These are phyloP conservation scores for Lypha dubia DNA, from an alignment of 2,888 invertebrate genomes.

Conservation along the genomic window DNA sequence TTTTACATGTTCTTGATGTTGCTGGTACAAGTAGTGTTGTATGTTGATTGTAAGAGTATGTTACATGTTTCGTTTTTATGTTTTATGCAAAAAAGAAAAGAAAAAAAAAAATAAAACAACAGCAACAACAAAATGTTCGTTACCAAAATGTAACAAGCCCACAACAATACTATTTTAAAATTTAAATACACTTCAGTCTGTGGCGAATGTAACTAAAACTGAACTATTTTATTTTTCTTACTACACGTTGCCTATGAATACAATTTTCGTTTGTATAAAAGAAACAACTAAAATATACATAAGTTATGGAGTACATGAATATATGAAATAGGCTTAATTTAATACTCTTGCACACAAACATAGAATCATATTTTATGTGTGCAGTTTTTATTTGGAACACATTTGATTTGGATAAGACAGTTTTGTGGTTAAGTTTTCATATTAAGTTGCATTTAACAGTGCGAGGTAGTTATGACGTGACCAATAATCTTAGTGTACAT, in stretches of 20 bases:
- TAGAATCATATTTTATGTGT: not conserved
- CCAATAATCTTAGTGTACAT: too few species aligned
- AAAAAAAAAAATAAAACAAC: constrained; percentile 12
- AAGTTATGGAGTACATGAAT: not conserved
- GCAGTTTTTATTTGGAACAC: not conserved
- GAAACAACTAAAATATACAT: not conserved
- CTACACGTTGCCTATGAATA: constrained; percentile 23
- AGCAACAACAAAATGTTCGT: constrained; percentile 19
- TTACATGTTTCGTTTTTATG: constrained; percentile 52
- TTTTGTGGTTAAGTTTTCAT: not conserved
- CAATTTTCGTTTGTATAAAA: not conserved
- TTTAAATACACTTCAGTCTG: constrained; percentile 33
- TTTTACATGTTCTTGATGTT: constrained; percentile 66
- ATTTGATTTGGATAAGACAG: constrained; percentile 50
- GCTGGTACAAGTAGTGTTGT: constrained; percentile 37
- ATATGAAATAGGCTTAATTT: not conserved
- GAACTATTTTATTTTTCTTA: constrained; percentile 45
- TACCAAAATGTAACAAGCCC: constrained; percentile 55
- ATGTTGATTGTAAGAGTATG: constrained; percentile 38
- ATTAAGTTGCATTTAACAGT: too few species aligned
- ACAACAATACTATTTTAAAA: constrained; percentile 54
- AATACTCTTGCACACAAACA: not conserved
- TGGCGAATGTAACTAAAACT: constrained; percentile 49
- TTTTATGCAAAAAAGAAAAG: constrained; percentile 46
- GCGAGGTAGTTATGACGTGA: too few species aligned